These are phyloP conservation scores for Orchesellides sinensis DNA, from an alignment of 2,888 invertebrate genomes.

Conservation along the genomic window DNA sequence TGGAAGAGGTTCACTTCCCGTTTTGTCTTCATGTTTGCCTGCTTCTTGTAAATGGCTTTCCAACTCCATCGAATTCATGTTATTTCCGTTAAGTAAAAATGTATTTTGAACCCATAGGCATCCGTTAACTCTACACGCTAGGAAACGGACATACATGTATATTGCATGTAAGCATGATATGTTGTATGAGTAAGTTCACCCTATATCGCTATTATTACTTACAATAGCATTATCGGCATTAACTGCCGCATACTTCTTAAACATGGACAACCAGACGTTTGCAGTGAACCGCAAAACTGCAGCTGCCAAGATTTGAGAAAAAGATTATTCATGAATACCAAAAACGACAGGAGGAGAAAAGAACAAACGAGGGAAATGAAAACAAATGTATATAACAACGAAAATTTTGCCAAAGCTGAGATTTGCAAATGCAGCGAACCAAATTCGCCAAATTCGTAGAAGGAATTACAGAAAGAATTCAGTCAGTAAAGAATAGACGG, in stretches of 20 bases:
- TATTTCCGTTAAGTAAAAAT: background rate
- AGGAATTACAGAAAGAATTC: too few species aligned
- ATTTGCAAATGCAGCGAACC: too few species aligned
- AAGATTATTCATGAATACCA: slow-evolving; percentile 2
- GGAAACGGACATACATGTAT: background rate
- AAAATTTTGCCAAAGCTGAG: too few species aligned
- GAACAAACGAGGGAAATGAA: too few species aligned
- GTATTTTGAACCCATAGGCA: background rate
- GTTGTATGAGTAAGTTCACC: background rate
- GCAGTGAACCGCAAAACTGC: slow-evolving; percentile 5
- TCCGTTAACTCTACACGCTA: background rate
- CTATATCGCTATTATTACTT: background rate
- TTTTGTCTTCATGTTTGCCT: background rate
- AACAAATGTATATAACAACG: too few species aligned
- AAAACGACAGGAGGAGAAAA: background rate
- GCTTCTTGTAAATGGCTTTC: background rate
- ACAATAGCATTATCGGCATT: background rate
- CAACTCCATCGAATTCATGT: background rate
- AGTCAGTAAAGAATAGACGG: too few species aligned
- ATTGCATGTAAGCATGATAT: background rate
- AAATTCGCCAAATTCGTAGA: too few species aligned
- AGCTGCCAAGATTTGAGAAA: background rate
- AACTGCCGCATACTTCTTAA: background rate
- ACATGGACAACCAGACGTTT: background rate
- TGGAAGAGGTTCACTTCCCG: slow-evolving; percentile 6